Conservation (phyloP, 2,888 invertebrate species). For the Drosophila atripex region DNA sequence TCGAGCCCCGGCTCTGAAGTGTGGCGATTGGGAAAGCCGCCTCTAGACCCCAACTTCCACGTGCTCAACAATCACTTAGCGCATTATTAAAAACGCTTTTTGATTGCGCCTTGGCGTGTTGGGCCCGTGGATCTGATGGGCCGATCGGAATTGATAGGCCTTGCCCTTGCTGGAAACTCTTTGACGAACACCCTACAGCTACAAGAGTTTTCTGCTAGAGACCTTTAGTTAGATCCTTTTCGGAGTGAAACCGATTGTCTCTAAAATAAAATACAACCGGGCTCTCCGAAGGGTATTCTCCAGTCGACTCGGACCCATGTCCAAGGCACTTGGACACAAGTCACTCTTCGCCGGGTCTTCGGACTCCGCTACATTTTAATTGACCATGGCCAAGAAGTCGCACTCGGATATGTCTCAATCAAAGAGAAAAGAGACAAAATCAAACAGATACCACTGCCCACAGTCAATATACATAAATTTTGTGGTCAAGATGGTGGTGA, state of each 20-base stretch:
- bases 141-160: constrained; percentile 72
- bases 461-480: constrained; percentile 74
- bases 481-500: constrained; percentile 22
- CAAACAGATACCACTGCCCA: constrained; percentile 64
- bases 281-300: constrained; percentile 9
- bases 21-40: constrained; percentile 65
- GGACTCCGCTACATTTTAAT: constrained; percentile 60
- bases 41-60: constrained; percentile 22
- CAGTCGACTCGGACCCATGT: not conserved
- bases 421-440: constrained; percentile 32
- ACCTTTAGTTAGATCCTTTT: not conserved
- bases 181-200: constrained; percentile 3
- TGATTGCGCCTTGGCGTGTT: constrained; percentile 78
- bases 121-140: constrained; percentile 5
- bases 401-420: constrained; percentile 78
- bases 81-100: constrained; percentile 80
- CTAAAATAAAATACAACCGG: too few species aligned
- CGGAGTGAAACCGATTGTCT: not conserved
- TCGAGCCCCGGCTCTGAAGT: not conserved
- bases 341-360: not conserved
- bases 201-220: not conserved
- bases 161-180: constrained; percentile 24
- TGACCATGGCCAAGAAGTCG: constrained; percentile 78
- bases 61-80: constrained; percentile 78
- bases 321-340: too few species aligned